Evolutionary conservation across 1,140 invertebrate species (phyloP), one percentile per base, ranked within the genome.

Genomic region (Zaprionus lachaisei): DNA sequence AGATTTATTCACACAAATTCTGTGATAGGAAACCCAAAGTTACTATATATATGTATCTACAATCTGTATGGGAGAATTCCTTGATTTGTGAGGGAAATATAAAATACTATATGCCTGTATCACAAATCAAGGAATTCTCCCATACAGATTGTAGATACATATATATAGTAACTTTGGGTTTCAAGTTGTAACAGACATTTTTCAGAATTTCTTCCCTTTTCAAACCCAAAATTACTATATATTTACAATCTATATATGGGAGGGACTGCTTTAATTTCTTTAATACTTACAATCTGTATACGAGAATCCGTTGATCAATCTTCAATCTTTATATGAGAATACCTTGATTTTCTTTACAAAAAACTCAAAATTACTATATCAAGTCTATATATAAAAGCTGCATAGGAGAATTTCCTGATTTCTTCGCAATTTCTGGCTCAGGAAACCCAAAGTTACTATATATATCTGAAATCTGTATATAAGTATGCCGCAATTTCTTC

Each of bases 401-500:
- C 11, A 34, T 0, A 11, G 11, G 31, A 11, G 31, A 34, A 34
- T 31, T 31, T 28, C 28, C 6, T 28, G 0, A 31, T 31, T 44
- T 44, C 41, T 41, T n/a, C 2, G 7, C 15, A n/a, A 41, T 49
- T 17, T 17, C 17, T 20, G 12, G 38, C 38, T 34, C 2, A 1
- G 5, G 38, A 4, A n/a, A 41, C 38, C 15, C 14, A 41, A 41
- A 15, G 38, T 41, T 41, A 41, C 38, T 41, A 41, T 41, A 41
- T 41, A 14, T 41, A 41, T 41, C 15, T 41, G 0, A 0, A 41
- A 41, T 73, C 37, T 61, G 31, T 61, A 37, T 44, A 55, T 66
- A 26, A 69, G 24, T 63, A 66, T 70, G 72, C 74, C 78, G 73
- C 72, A 37, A 31, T 54, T 77, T 62, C 24, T 58, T 56, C 51